Percentiles rank a stretch among this genome's conserved stretches.
These are phyloP conservation scores for Eilema caniola DNA, from an alignment of 2,888 invertebrate species.

Conservation along the genomic window DNA sequence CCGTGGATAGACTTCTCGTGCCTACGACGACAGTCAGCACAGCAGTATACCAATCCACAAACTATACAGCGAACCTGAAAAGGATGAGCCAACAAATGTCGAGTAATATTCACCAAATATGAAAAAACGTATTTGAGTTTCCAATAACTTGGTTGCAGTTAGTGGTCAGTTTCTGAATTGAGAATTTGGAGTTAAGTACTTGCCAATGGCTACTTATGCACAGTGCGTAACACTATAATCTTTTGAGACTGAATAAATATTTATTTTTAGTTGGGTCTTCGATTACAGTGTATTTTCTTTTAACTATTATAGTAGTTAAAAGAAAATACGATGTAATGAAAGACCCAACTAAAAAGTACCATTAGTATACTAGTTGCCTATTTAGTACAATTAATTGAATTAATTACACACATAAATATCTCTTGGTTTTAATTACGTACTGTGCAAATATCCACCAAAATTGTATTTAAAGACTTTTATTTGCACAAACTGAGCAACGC, in stretches of 20 bases:
- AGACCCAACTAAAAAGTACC: background rate
- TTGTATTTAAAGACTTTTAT: background rate
- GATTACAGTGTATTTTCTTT: too few species aligned
- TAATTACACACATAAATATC: background rate
- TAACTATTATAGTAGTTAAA: too few species aligned
- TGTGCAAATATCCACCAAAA: background rate
- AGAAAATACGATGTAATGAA: too few species aligned
- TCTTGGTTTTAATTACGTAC: conserved; percentile 1
- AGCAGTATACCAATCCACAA: conserved; percentile 79
- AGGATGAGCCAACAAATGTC: background rate
- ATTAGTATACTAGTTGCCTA: background rate
- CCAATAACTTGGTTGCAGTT: too few species aligned
- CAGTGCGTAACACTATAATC: too few species aligned
- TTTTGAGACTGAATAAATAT: too few species aligned
- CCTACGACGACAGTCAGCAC: conserved; percentile 74
- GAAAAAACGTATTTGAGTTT: too few species aligned
- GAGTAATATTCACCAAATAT: background rate
- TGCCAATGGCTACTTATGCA: too few species aligned
- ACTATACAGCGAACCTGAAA: conserved; percentile 79
- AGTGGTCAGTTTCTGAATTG: too few species aligned
- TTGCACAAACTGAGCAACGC: background rate
- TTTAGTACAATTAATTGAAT: background rate
- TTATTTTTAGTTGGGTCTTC: too few species aligned
- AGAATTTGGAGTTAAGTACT: too few species aligned
- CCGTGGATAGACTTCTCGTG: conserved; percentile 75